Base-by-base conservation (phyloP, 2,888 invertebrate species). In the Tridacna gigas region DNA sequence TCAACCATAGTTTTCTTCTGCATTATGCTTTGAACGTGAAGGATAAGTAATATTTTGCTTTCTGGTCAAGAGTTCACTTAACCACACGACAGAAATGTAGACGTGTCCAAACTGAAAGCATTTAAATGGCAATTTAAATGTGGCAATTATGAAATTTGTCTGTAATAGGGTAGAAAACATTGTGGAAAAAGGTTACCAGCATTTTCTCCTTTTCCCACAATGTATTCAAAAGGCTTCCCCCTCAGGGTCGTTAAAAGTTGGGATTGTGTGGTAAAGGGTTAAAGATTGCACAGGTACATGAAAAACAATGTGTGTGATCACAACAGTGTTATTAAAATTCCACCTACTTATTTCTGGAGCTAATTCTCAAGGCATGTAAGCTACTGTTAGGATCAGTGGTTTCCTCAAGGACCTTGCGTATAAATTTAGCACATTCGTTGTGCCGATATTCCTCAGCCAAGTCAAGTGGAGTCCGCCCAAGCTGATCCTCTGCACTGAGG, bases 361-460 rank as follows among this genome's bases (percentile, higher is more conserved):
- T 86, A 15, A 76, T 78, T 76, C 90, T 86, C 79, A 92, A 83
- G 66, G 90, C 88, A 75, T 91, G 86, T 74, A 93, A 89, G 28
- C 90, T 89, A 82, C 92, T 92, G 75, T 86, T 82, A 7, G 92
- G 92, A 74, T 93, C 89, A 26, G 79, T 74, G 71, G 91, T 81
- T 61, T 93, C 93, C 66, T 87, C 86, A 37, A 89, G 86, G 86
- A 91, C 92, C 37, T 89, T 89, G 60, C 85, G 84, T 71, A 93
- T 89, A 79, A 93, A 93, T 45, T 89, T 88, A 11, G 90, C 91
- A 48, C 93, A 91, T 9, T 89, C 90, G 20, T 87, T 76, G 61
- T 93, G 92, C 20, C 88, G 87, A 79, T 91, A 91, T 74, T 92
- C 91, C 63, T 92, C 90, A 0, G 94, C 93, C 61, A 94, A 79